These are phyloP conservation scores for Eilema sororculum DNA, from an alignment of 2,888 invertebrate species.

Conservation along the genomic window DNA sequence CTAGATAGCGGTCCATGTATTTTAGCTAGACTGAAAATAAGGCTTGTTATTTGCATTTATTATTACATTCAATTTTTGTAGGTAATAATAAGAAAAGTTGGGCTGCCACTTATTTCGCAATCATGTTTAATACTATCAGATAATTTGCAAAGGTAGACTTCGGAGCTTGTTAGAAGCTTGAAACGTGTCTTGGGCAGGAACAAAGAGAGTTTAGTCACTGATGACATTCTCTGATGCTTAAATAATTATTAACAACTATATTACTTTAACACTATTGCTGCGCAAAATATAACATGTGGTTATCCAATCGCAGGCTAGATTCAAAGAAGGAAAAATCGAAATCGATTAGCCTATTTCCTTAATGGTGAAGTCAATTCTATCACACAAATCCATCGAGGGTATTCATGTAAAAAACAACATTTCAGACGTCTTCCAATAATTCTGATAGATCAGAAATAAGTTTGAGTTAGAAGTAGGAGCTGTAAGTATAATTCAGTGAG, in stretches of 20 bases:
- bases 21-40: background rate
- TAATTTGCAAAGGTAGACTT: background rate
- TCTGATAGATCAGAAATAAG: background rate
- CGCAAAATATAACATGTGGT: background rate
- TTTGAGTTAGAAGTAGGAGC: background rate
- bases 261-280: too few relatives aligned
- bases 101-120: background rate
- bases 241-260: too few relatives aligned
- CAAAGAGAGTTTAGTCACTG: background rate
- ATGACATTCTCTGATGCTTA: background rate
- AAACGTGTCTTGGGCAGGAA: background rate
- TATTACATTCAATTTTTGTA: background rate
- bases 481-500: background rate
- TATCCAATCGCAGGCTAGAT: too few relatives aligned
- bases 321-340: too few relatives aligned
- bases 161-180: background rate
- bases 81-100: background rate
- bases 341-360: background rate
- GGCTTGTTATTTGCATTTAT: background rate
- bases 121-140: background rate
- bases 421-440: background rate
- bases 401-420: background rate
- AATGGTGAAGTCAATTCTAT: background rate
- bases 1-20: background rate
- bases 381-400: background rate